Evolutionary conservation across 2,797 vertebrate genomes (phyloP).

Genomic region (Rhinichthys osculus): DNA sequence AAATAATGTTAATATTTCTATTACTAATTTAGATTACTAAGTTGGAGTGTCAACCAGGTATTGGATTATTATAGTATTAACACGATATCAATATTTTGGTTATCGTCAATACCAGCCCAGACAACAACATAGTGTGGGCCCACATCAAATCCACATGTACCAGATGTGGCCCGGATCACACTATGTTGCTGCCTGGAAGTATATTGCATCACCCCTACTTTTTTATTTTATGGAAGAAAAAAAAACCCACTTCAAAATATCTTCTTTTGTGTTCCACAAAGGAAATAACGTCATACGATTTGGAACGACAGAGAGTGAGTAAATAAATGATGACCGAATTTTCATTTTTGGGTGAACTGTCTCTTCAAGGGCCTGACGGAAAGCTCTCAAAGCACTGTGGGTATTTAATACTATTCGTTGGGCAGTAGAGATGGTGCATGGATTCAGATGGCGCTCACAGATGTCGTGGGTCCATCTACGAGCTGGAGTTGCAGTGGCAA

Average conservation of each 20-base stretch:
- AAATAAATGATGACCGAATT: neutral
- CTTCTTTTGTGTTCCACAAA: neutral
- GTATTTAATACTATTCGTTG: constrained; percentile 10
- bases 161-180: too few species aligned
- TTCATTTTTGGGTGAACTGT: neutral
- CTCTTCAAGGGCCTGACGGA: constrained; percentile 22
- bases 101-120: too few species aligned
- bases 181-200: too few species aligned
- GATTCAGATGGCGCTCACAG: constrained; percentile 2
- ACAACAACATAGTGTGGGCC: too few species aligned
- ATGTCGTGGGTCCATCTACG: neutral
- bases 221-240: neutral
- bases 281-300: neutral
- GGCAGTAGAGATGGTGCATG: constrained; percentile 29
- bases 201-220: too few species aligned
- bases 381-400: constrained; percentile 44
- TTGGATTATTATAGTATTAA: neutral
- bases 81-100: neutral
- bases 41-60: neutral
- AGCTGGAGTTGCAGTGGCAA: constrained; percentile 7
- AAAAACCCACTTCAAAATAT: neutral
- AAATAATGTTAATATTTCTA: neutral
- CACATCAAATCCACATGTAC: too few species aligned
- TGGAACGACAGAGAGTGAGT: neutral
- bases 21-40: neutral